These are phyloP conservation scores for Papilio polyxenes DNA, from an alignment of 1,140 invertebrate genomes.

Conservation along the genomic window DNA sequence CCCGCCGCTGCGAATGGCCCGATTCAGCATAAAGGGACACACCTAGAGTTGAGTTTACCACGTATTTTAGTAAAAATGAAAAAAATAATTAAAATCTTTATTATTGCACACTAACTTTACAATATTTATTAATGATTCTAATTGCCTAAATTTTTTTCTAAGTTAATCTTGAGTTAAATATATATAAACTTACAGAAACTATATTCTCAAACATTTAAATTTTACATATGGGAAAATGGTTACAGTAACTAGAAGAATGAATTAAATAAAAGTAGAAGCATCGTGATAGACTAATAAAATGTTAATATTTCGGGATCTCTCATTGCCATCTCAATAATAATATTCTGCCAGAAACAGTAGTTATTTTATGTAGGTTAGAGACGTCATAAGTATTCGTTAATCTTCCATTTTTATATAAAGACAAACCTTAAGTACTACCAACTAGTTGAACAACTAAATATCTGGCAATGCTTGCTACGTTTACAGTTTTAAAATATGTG, in stretches of 20 bases:
- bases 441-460: neutral
- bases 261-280: no score
- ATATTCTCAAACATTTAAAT: neutral
- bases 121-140: neutral
- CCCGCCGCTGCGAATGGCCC: conserved; percentile 65
- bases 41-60: conserved; percentile 55
- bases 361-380: neutral
- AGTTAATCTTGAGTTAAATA: neutral
- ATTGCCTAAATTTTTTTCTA: no score
- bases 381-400: neutral
- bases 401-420: neutral
- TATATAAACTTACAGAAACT: neutral
- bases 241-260: no score
- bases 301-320: no score
- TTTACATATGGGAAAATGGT: neutral
- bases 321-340: no score
- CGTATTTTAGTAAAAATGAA: neutral
- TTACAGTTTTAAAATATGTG: neutral
- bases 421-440: neutral
- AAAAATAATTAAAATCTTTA: no score
- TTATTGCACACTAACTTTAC: no score
- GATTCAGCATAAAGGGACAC: conserved; percentile 62
- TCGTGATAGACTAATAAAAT: no score
- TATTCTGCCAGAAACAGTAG: neutral
- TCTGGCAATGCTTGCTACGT: neutral